Conservation (phyloP, 2,797 vertebrate species). For the Micropoecilia bifurca region DNA sequence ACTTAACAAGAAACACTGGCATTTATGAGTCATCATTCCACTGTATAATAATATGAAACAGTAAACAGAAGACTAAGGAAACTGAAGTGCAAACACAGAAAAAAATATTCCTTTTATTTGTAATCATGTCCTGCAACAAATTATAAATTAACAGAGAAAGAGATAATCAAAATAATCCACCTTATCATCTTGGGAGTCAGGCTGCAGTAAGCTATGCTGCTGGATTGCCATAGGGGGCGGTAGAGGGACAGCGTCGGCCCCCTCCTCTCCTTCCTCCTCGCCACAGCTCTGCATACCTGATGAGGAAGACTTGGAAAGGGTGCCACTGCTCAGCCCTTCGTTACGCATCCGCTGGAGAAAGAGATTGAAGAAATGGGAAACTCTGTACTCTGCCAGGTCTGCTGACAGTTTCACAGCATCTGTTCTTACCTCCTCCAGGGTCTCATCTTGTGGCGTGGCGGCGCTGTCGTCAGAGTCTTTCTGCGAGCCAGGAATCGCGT, state of each 20-base stretch:
- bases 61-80: neutral
- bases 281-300: slow-evolving; percentile 99
- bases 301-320: slow-evolving; percentile 96
- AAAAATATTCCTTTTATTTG: neutral
- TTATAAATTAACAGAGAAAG: neutral
- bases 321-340: slow-evolving; percentile 97
- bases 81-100: neutral
- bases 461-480: slow-evolving; percentile 95
- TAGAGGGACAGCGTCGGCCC: slow-evolving; percentile 90
- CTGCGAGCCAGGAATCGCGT: slow-evolving; percentile 84
- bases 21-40: neutral
- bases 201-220: slow-evolving; percentile 97
- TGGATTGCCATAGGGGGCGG: slow-evolving; percentile 99
- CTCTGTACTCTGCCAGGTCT: neutral
- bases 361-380: neutral
- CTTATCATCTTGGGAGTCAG: slow-evolving; percentile 97
- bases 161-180: slow-evolving; percentile 69
- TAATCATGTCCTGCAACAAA: neutral
- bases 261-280: slow-evolving; percentile 97
- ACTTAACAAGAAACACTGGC: neutral
- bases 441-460: slow-evolving; percentile 94
- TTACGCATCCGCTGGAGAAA: slow-evolving; percentile 89
- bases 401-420: neutral
- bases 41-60: neutral
- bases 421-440: slow-evolving; percentile 88